Evolutionary conservation across 2,888 invertebrate species (phyloP).

Genomic region (Eristalis intricaria): DNA sequence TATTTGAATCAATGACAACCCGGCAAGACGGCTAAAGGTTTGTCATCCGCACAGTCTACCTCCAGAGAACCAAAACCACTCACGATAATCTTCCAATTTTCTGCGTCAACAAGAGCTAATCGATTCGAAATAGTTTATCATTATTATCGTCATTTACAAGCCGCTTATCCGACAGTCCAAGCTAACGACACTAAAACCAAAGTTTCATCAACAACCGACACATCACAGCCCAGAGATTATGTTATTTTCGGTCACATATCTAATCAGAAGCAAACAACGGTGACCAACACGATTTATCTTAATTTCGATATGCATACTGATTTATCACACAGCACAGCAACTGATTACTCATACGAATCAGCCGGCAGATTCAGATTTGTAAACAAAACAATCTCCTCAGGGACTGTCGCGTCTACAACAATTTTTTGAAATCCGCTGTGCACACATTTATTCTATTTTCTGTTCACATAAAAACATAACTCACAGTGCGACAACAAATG

Average conservation of each 20-base stretch:
- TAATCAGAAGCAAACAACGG: background rate
- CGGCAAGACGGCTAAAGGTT: no score
- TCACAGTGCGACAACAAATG: background rate
- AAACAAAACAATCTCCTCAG: background rate
- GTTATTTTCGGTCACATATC: background rate
- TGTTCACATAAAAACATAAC: background rate
- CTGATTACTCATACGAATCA: background rate
- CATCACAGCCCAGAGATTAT: background rate
- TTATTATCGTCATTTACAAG: no score
- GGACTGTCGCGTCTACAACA: background rate
- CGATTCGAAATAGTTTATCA: no score
- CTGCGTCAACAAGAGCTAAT: no score
- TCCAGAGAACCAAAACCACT: no score
- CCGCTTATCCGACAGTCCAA: no score
- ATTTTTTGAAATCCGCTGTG: background rate
- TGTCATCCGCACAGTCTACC: no score
- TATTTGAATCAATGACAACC: no score
- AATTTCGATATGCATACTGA: background rate
- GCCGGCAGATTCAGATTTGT: background rate
- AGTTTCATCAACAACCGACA: background rate
- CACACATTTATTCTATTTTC: no score
- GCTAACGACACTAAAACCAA: background rate
- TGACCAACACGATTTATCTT: background rate
- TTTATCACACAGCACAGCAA: background rate
- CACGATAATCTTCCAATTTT: no score